A percentile compares a stretch with the other conserved stretches of the same genome.
These are phyloP conservation scores for Eulemur albifrons DNA, from an alignment of 2,797 vertebrate genomes.

Conservation along the genomic window DNA sequence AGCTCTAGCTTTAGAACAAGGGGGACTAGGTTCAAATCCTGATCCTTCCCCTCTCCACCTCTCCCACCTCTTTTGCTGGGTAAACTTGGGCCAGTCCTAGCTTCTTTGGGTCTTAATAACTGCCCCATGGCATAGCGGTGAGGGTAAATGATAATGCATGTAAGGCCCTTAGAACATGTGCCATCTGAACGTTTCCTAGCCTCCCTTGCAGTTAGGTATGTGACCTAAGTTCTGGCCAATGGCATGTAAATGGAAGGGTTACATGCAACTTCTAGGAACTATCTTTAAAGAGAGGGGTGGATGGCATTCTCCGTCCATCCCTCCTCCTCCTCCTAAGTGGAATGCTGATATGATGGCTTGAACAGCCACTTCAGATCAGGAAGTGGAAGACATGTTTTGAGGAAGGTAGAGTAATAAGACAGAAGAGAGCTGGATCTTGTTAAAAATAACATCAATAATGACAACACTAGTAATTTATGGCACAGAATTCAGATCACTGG, in stretches of 20 bases:
- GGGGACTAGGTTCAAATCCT: background rate
- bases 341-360: background rate
- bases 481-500: background rate
- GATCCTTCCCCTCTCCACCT: background rate
- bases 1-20: background rate
- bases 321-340: background rate
- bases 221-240: background rate
- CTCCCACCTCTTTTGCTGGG: background rate
- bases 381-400: background rate
- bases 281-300: background rate
- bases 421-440: background rate
- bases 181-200: background rate
- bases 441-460: background rate
- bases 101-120: background rate
- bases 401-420: background rate
- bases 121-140: background rate
- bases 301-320: background rate
- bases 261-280: background rate
- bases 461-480: background rate
- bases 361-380: background rate
- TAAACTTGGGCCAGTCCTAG: background rate
- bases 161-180: background rate
- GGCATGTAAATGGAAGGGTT: background rate
- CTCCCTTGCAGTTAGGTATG: background rate
- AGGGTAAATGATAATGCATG: background rate